Evolutionary conservation across 1,140 invertebrate species (phyloP).

Genomic region (Agraylea sexmaculata): DNA sequence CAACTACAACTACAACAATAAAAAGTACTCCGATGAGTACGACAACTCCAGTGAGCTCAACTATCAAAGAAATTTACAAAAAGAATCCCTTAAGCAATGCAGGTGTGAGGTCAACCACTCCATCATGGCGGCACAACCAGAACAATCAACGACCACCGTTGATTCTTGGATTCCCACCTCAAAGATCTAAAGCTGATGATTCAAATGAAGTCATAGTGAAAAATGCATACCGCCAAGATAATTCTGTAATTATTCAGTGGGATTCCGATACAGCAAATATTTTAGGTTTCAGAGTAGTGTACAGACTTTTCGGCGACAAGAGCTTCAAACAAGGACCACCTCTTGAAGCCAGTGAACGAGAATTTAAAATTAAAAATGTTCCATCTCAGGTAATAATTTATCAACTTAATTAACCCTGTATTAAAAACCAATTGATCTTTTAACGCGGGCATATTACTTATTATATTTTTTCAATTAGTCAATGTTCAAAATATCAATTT

Average conservation of each 20-base stretch:
- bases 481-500: constrained; percentile 20
- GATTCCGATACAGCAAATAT: constrained; percentile 75
- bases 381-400: constrained; percentile 57
- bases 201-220: constrained; percentile 70
- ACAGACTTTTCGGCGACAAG: constrained; percentile 79
- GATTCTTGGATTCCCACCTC: constrained; percentile 54
- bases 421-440: constrained; percentile 3
- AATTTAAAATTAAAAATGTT: constrained; percentile 87
- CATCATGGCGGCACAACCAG: constrained; percentile 28
- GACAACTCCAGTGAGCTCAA: constrained; percentile 28
- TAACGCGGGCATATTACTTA: background rate
- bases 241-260: constrained; percentile 84
- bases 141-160: constrained; percentile 51
- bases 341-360: constrained; percentile 72
- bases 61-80: constrained; percentile 23
- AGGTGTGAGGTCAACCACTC: constrained; percentile 28
- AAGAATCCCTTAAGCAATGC: constrained; percentile 23
- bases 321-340: constrained; percentile 81
- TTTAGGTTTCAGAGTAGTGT: constrained; percentile 78
- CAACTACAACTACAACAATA: constrained; percentile 28
- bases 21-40: constrained; percentile 25
- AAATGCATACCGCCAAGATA: constrained; percentile 73
- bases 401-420: constrained; percentile 1
- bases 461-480: constrained; percentile 8
- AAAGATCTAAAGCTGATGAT: constrained; percentile 49